Conservation (phyloP, 2,888 invertebrate species). For the Drosophila monieri region DNA sequence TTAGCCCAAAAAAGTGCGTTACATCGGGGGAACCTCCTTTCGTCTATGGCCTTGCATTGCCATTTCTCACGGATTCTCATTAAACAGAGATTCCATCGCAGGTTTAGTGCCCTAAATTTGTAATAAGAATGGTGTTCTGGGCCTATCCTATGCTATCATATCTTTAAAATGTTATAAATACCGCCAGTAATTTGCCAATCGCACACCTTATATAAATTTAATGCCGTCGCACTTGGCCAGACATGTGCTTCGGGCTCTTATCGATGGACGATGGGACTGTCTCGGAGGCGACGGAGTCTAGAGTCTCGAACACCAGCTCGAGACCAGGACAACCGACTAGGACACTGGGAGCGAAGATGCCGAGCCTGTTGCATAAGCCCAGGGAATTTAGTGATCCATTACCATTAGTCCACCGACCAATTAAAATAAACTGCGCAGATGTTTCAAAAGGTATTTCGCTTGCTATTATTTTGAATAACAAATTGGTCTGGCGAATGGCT, state of each 20-base stretch:
- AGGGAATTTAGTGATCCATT: slow-evolving; percentile 21
- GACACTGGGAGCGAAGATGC: slow-evolving; percentile 2
- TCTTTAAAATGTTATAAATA: slow-evolving; percentile 49
- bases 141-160: slow-evolving; percentile 61
- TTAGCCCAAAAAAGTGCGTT: slow-evolving; percentile 57
- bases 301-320: slow-evolving; percentile 6
- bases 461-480: slow-evolving; percentile 46
- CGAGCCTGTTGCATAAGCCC: slow-evolving; percentile 15
- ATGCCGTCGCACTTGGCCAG: slow-evolving; percentile 29
- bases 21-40: not conserved
- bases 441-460: slow-evolving; percentile 12
- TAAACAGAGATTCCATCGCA: not conserved
- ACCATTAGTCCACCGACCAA: slow-evolving; percentile 40
- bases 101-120: not conserved
- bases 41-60: no score
- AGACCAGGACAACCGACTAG: not conserved
- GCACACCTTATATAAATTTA: slow-evolving; percentile 49
- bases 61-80: not conserved
- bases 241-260: slow-evolving; percentile 27
- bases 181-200: slow-evolving; percentile 62
- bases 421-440: slow-evolving; percentile 52
- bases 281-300: slow-evolving; percentile 11
- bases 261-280: slow-evolving; percentile 3
- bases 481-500: slow-evolving; percentile 56
- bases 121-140: slow-evolving; percentile 39